These are phyloP conservation scores for Plebejus argus DNA, from an alignment of 2,888 invertebrate genomes.

Conservation along the genomic window DNA sequence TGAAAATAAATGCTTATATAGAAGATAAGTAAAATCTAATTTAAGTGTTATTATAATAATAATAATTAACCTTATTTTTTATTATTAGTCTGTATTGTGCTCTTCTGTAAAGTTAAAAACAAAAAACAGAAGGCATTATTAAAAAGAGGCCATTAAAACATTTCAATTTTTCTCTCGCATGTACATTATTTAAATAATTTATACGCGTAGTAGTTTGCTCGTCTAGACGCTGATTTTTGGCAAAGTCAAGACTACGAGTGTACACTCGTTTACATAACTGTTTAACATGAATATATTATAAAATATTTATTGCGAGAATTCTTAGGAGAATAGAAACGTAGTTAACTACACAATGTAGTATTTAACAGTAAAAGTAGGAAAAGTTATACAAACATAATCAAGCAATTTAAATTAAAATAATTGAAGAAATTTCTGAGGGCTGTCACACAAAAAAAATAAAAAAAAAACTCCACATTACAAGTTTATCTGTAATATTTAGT, in stretches of 20 bases:
- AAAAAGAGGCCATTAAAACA: not conserved
- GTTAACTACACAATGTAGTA: not conserved
- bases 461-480: too few relatives aligned
- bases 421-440: not conserved
- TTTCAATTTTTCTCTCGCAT: constrained; percentile 37
- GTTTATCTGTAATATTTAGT: too few relatives aligned
- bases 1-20: too few relatives aligned
- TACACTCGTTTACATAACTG: constrained; percentile 34
- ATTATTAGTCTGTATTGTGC: too few relatives aligned
- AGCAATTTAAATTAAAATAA: too few relatives aligned
- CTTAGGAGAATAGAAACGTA: not conserved
- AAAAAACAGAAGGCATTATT: too few relatives aligned
- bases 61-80: too few relatives aligned
- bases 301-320: not conserved
- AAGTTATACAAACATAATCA: too few relatives aligned
- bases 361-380: not conserved
- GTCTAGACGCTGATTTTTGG: constrained; percentile 69
- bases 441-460: not conserved
- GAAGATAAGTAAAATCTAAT: too few relatives aligned
- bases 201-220: constrained; percentile 55
- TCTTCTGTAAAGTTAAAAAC: too few relatives aligned
- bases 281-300: constrained; percentile 9
- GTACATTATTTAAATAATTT: constrained; percentile 57
- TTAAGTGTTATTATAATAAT: too few relatives aligned
- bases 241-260: constrained; percentile 58